phyloP scores from a whole-genome alignment of 2,797 vertebrate species.

The Lacerta viridis region DNA sequence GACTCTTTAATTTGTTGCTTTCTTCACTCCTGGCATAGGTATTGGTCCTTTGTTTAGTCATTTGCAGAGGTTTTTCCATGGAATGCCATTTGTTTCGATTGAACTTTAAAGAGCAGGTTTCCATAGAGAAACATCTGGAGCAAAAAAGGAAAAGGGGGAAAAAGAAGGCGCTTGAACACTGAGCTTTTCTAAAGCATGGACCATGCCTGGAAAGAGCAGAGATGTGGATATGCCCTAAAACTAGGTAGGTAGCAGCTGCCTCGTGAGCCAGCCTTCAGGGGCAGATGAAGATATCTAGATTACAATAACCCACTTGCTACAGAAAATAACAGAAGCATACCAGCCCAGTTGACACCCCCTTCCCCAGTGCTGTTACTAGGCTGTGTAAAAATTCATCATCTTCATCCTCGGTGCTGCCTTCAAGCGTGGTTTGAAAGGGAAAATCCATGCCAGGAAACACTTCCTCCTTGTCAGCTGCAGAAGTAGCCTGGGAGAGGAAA shows the following conservation, averaged over 20 bases:
- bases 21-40: not conserved
- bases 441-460: not conserved
- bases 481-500: not conserved
- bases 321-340: not conserved
- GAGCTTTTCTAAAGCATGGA: not conserved
- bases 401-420: constrained; percentile 65
- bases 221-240: too few relatives aligned
- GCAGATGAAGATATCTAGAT: not conserved
- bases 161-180: too few relatives aligned
- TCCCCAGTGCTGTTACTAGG: constrained; percentile 60
- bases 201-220: too few relatives aligned
- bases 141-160: too few relatives aligned
- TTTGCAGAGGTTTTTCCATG: not conserved
- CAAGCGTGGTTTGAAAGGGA: not conserved
- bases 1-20: too few relatives aligned
- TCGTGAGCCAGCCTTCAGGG: not conserved
- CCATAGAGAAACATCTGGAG: too few relatives aligned
- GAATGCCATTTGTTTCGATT: too few relatives aligned
- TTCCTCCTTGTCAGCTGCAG: not conserved
- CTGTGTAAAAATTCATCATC: constrained; percentile 70
- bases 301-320: not conserved
- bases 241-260: too few relatives aligned
- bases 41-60: not conserved
- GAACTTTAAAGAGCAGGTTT: too few relatives aligned
- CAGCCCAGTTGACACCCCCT: not conserved